A percentile compares a stretch with the other conserved stretches of the same genome.
Conservation (phyloP, 2,113 vertebrate genomes). For the Chloroceryle aenea region DNA sequence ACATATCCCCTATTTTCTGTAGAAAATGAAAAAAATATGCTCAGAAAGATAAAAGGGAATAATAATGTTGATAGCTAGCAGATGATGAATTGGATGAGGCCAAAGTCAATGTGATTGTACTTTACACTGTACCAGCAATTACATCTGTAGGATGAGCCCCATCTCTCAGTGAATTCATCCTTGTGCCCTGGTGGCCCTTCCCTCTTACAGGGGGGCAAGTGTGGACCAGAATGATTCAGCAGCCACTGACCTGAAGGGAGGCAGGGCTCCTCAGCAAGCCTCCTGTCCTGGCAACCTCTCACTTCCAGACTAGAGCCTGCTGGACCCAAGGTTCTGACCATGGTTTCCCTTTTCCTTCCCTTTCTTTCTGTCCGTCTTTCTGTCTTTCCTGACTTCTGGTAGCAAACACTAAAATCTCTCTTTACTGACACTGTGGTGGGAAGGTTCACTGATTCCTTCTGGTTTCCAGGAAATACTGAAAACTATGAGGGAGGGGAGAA, state of each 20-base stretch:
- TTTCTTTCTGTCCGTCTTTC: too few relatives aligned
- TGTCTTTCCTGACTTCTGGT: not conserved
- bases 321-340: not conserved
- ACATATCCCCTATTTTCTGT: not conserved
- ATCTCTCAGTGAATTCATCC: not conserved
- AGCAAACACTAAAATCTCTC: not conserved
- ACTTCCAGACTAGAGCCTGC: not conserved
- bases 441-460: not conserved
- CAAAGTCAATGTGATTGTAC: not conserved
- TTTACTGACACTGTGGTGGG: not conserved
- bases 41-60: not conserved
- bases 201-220: not conserved
- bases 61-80: fast-evolving
- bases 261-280: not conserved
- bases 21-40: not conserved
- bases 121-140: not conserved
- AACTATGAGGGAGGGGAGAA: not conserved
- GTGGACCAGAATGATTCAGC: not conserved
- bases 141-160: not conserved
- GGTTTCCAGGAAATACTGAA: not conserved
- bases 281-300: not conserved
- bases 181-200: not conserved
- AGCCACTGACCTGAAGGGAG: not conserved
- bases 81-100: not conserved
- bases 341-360: not conserved